phyloP scores from a whole-genome alignment of 2,113 vertebrate genomes.

The human (Homo sapiens) region DNA sequence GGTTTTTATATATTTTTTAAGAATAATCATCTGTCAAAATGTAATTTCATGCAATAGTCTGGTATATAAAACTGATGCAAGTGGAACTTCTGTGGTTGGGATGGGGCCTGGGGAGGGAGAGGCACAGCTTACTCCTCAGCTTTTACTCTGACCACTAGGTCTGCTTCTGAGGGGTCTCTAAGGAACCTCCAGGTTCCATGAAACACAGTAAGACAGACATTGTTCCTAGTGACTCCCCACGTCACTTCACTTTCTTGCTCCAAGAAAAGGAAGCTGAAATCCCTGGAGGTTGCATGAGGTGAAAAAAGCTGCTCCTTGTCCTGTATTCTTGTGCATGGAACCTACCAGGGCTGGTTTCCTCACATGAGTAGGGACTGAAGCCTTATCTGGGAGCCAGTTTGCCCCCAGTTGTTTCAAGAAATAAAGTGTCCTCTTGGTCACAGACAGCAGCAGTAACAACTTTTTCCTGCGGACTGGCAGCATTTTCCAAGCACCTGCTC shows the following conservation, averaged over 20 bases:
- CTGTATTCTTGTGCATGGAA: not conserved
- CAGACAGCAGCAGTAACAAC: not conserved
- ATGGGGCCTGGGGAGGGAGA: not conserved
- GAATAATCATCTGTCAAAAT: constrained; percentile 1
- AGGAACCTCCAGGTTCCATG: not conserved
- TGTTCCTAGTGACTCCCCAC: not conserved
- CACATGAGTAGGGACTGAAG: not conserved
- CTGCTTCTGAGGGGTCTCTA: not conserved
- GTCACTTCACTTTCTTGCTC: not conserved
- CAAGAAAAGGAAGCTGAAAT: not conserved
- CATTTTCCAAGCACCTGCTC: not conserved
- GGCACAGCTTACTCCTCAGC: not conserved
- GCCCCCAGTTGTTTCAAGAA: not conserved
- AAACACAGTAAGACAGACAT: not conserved
- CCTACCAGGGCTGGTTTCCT: not conserved
- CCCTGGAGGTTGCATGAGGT: not conserved
- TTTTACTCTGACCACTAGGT: not conserved
- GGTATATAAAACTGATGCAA: not conserved
- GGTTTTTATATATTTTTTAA: not conserved
- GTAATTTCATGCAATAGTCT: not conserved
- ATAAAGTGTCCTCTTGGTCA: not conserved
- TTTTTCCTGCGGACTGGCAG: not conserved
- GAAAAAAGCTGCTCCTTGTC: not conserved
- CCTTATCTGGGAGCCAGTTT: not conserved
- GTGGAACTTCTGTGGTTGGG: not conserved